phyloP scores from a whole-genome alignment of 2,113 vertebrate genomes.

The Ceyx cyanopectus region DNA sequence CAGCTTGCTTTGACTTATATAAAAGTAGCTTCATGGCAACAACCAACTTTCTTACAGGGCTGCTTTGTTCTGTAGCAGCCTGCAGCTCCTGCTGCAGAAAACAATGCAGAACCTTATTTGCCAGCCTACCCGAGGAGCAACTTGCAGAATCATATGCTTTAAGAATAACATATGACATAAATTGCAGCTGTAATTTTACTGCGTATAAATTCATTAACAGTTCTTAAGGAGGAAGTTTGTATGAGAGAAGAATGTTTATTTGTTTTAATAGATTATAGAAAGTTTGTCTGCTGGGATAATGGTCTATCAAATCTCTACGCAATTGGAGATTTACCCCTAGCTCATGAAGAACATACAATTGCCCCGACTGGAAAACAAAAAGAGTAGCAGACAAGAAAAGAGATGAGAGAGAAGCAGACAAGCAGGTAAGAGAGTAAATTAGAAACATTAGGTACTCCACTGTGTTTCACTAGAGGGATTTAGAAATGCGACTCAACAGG shows the following conservation, averaged over 20 bases:
- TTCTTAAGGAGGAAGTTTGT: not conserved
- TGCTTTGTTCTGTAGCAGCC: not conserved
- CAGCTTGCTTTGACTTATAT: not conserved
- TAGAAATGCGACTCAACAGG: slow-evolving; percentile 2
- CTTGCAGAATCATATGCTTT: not conserved
- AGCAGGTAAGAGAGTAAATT: not conserved
- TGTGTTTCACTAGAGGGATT: not conserved
- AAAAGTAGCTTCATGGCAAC: not conserved
- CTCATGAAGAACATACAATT: not conserved
- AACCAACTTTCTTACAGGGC: not conserved
- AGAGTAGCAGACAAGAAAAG: not conserved
- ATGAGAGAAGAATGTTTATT: not conserved
- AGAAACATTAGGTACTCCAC: not conserved
- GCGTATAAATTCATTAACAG: not conserved
- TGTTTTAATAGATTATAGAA: not conserved
- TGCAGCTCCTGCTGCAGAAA: not conserved
- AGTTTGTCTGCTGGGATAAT: not conserved
- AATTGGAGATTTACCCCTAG: not conserved
- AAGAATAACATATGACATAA: not conserved
- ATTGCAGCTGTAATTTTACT: not conserved
- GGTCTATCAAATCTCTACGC: not conserved
- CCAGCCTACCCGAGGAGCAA: not conserved
- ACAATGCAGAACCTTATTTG: not conserved
- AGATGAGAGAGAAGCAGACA: not conserved
- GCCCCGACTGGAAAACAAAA: not conserved